Evolutionary conservation across 2,797 vertebrate genomes (phyloP), one percentile per base, ranked within the genome.

Genomic region (Coregonus suidteri): DNA sequence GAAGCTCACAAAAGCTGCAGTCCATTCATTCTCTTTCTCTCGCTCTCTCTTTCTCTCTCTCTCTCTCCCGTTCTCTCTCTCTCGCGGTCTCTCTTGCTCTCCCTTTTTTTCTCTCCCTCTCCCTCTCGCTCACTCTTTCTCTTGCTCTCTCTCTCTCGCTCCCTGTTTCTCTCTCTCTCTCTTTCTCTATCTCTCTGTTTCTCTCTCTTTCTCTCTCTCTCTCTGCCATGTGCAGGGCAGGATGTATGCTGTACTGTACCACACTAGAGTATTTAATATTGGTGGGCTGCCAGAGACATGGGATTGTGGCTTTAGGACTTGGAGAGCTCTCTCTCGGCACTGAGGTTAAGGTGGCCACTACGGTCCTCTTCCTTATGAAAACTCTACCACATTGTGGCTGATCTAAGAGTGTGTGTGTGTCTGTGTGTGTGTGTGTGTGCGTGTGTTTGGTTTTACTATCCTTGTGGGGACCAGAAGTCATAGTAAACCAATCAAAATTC

Each of bases 341-440:
- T 91, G 91, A 92, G 91, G 92, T 94, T 93, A 91, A 35, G 85
- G 91, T 92, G 91, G 76, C 79, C 79, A 86, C 84, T 87, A 87
- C 78, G 76, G 86, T 81, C 83, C 87, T 81, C 81, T 71, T 86
- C 82, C 83, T 82, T 77, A 71, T 86, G 89, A 86, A 79, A 87
- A 77, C 75, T 74, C 71, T 87, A 88, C 93, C 92, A 59, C 92
- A 91, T 70, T 89, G 90, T 80, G 89, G 91, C 84, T 75, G 76
- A 83, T 79, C 65, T 52, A 15, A 47, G 62, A 6, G 41, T 72
- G 69, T 67, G 67, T 56, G 74, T 11, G 41, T 47, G 41, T 0
- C 7, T 3, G 41, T 0, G 41, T 9, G 7, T 9, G 41, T 47
- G 41, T 9, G 41, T 47, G 41, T 11, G 41, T 2, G 7, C 9